Evolutionary conservation across 1,140 invertebrate genomes (phyloP), one percentile per base, ranked within the genome.

Genomic region (Drosophila jambulina): DNA sequence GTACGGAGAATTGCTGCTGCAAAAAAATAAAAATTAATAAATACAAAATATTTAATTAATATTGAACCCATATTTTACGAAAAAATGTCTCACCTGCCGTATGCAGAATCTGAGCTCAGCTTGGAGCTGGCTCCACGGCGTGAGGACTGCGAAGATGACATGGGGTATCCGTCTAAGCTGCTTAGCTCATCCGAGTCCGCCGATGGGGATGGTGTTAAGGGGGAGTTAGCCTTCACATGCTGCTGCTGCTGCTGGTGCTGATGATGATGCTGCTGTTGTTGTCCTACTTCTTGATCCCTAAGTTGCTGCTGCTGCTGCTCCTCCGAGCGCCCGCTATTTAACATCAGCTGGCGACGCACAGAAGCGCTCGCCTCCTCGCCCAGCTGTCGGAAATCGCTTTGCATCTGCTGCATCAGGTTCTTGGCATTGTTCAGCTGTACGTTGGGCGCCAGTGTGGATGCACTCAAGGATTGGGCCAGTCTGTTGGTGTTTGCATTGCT

Each of bases 51-150:
- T 25, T 32, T 4, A 25, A 9, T n/a, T 1, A 17, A 8, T 38
- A 15, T 5, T 2, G 4, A 36, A 21, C 4, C 2, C 4, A 12
- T 3, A 34, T 34, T 25, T 10, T 3, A 1, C 12, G 6, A 2
- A 0, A 7, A 15, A n/a, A 17, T 8, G 2, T 21, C 80, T 93
- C 83, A 96, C 95, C 95, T 96, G 93, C 95, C 95, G 77, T 96
- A 96, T 3, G 95, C 95, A 0, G 95, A 96, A 87, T 96, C 95
- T 0, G 93, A 94, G 69, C 94, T 95, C 29, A 93, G 80, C 78
- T 82, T 92, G 27, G 91, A 91, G 45, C 75, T 72, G 9, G 80
- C 86, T 13, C 81, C 91, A 17, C 76, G 80, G 25, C 88, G 80
- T 1, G 82, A 84, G 3, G 74, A 75, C 3, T 80, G 75, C n/a